Evolutionary conservation across 2,888 invertebrate genomes (phyloP), one percentile per base, ranked within the genome.

Genomic region (Epistrophe grossulariae): DNA sequence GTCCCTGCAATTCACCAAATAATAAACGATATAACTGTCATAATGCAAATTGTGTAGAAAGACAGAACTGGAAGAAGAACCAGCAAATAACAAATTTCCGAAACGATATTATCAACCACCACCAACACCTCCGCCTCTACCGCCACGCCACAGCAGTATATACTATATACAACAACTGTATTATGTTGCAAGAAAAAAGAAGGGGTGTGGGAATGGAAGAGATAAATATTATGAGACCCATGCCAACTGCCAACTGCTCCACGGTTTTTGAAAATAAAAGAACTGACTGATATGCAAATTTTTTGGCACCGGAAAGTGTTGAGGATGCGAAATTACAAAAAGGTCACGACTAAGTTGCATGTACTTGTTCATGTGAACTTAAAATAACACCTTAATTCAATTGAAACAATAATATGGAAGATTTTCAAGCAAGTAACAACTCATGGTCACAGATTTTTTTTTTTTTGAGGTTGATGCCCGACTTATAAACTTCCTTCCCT

Each of bases 1-100:
- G 17, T 73, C 60, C 48, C 45, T 68, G 73, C 83, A 70, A 83
- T 83, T 73, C 73, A n/a, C 66, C 60, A 62, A 70, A 78, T 73
- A 78, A 73, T 83, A 73, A 83, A 83, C 78, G 79, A 83, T 79
- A 73, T 60, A 83, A 83, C 79, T 79, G 79, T 73, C 79, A 73
- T 73, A 79, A 79, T 83, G 83, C 79, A 78, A 83, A 83, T 79
- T 78, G 83, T 79, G 73, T 50, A 60, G 68, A 78, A 62, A 73
- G 78, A 78, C 78, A 66, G 4, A 50, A 50, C 17, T 19, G 31
- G 52, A 57, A 59, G 48, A 50, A 77, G 45, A 4, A 66, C 40
- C 40, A 64, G 40, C 31, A 71, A 71, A 82, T 71, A 77, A 77
- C 70, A 48, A 76, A 71, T 66, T 84, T 76, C 48, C 57, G 45